Evolutionary conservation across 2,888 invertebrate species (phyloP).

Genomic region (Philopedon plagiatum): DNA sequence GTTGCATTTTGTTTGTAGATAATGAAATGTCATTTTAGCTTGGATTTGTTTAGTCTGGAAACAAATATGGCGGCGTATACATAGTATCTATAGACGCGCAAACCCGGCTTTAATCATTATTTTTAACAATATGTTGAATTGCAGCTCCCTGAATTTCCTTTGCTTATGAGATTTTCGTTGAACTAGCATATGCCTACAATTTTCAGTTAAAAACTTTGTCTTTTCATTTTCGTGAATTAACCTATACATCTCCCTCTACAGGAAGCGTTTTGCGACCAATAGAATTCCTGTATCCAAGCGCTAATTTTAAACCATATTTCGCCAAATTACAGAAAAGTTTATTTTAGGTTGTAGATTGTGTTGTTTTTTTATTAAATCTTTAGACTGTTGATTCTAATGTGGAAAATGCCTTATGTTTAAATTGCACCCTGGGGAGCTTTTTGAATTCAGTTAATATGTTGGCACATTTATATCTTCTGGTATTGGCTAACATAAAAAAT

Average conservation of each 20-base stretch:
- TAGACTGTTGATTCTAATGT: too few species aligned
- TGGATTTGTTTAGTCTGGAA: conserved; percentile 60
- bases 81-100: conserved; percentile 49
- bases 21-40: conserved; percentile 59
- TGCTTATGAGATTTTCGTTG: not conserved
- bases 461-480: too few species aligned
- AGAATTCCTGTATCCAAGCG: conserved; percentile 2
- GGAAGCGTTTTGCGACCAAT: conserved; percentile 7
- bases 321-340: not conserved
- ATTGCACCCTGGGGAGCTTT: too few species aligned
- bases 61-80: conserved; percentile 61
- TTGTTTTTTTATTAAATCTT: not conserved
- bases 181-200: not conserved
- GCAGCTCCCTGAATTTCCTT: not conserved
- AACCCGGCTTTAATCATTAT: conserved; percentile 45
- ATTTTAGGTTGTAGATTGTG: not conserved
- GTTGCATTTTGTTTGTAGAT: conserved; percentile 39
- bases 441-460: too few species aligned
- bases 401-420: too few species aligned
- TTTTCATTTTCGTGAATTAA: conserved; percentile 3
- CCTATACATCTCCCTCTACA: conserved; percentile 25
- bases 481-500: too few species aligned
- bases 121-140: not conserved
- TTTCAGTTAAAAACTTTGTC: not conserved
- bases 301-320: not conserved